Conservation (phyloP, 2,888 invertebrate species). For the Dynastes maya region DNA sequence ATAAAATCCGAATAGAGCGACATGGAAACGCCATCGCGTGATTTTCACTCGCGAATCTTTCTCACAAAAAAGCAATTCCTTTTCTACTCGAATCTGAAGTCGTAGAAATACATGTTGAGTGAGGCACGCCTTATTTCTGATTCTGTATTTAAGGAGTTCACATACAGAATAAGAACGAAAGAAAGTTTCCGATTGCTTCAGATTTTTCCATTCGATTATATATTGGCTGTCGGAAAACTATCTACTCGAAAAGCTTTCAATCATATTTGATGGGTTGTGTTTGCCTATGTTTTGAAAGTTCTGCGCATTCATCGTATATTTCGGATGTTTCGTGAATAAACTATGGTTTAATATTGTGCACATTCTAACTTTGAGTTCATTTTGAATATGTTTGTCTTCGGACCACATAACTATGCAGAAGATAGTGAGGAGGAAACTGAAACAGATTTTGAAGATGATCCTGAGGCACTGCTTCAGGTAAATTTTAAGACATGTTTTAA, state of each 20-base stretch:
- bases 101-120: conserved; percentile 35
- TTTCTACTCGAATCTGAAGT: conserved; percentile 42
- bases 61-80: conserved; percentile 38
- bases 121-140: conserved; percentile 20
- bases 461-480: conserved; percentile 63
- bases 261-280: conserved; percentile 10
- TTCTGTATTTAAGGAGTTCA: not conserved
- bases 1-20: conserved; percentile 59
- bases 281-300: not conserved
- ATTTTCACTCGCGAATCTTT: conserved; percentile 51
- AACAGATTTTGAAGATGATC: conserved; percentile 61
- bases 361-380: conserved; percentile 2
- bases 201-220: not conserved
- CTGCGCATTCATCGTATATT: conserved; percentile 3
- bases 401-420: conserved; percentile 58
- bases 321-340: not conserved
- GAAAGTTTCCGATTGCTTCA: not conserved
- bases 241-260: not conserved
- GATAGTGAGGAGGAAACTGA: conserved; percentile 61
- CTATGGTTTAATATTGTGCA: not conserved
- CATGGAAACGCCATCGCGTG: conserved; percentile 59
- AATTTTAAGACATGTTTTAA: conserved; percentile 21
- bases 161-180: not conserved
- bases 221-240: conserved; percentile 16
- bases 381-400: conserved; percentile 65